Conservation (phyloP, 2,113 vertebrate genomes). For the Ptychochromis oligacanthus region DNA sequence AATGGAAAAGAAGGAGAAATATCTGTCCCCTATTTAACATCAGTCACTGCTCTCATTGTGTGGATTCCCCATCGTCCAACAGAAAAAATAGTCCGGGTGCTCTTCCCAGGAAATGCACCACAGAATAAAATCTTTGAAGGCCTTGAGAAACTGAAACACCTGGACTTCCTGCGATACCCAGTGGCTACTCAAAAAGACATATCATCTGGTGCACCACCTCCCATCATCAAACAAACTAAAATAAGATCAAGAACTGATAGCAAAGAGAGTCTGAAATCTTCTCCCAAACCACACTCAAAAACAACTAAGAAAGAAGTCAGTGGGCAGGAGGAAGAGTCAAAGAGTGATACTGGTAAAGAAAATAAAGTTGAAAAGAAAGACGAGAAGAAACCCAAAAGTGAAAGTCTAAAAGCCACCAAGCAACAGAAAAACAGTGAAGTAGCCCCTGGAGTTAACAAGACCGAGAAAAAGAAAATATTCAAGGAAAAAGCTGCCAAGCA, state of each 20-base stretch:
- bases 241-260: conserved; percentile 94
- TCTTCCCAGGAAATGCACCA: conserved; percentile 98
- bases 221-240: conserved; percentile 91
- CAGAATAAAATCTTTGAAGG: conserved; percentile 99
- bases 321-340: conserved; percentile 83
- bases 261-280: conserved; percentile 95
- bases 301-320: conserved; percentile 86
- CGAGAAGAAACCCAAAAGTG: conserved; percentile 85
- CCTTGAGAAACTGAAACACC: conserved; percentile 94
- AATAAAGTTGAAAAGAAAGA: conserved; percentile 86
- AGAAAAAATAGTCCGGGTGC: conserved; percentile 95
- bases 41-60: conserved; percentile 95
- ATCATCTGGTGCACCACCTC: conserved; percentile 83
- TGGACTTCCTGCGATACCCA: conserved; percentile 95
- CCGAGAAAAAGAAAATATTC: conserved; percentile 89
- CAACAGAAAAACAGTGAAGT: conserved; percentile 84
- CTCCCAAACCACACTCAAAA: conserved; percentile 85
- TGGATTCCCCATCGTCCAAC: conserved; percentile 95
- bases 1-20: conserved; percentile 98
- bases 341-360: conserved; percentile 86
- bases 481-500: conserved; percentile 92
- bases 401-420: conserved; percentile 85
- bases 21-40: conserved; percentile 97
- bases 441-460: conserved; percentile 81
- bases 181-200: conserved; percentile 95